phyloP scores from a whole-genome alignment of 2,113 vertebrate species.

The Dolichallabes microphthalmus region DNA sequence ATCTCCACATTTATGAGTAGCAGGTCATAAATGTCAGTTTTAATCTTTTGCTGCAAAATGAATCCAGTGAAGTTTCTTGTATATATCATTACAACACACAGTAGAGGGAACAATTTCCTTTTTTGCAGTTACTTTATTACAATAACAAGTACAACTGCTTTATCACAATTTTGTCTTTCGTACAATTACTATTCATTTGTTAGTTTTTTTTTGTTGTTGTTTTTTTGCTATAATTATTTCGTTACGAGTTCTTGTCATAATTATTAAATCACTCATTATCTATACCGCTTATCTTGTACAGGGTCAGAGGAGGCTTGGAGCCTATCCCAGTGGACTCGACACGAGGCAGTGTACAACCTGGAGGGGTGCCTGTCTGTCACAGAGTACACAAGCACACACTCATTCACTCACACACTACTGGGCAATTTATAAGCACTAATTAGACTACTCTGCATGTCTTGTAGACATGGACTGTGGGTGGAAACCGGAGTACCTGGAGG shows the following conservation, averaged over 20 bases:
- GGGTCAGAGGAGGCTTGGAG: no score
- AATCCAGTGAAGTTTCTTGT: neutral
- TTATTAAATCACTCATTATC: neutral
- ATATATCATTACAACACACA: neutral
- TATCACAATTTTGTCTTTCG: neutral
- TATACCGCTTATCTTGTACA: neutral
- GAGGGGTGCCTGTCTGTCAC: no score
- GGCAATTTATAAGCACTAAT: no score
- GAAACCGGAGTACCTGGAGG: no score
- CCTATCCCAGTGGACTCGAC: no score
- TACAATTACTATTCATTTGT: neutral
- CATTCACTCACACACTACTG: no score
- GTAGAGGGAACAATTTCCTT: neutral
- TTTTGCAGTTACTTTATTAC: neutral
- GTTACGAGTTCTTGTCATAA: neutral
- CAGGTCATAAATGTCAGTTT: neutral
- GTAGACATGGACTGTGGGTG: no score
- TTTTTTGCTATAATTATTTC: neutral
- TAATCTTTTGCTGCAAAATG: neutral
- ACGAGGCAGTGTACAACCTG: no score
- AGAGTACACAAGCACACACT: no score
- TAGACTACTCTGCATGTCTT: no score
- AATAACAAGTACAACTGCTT: neutral
- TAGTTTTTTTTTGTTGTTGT: neutral
- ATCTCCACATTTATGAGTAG: slow-evolving; percentile 12